A percentile compares a stretch with the other conserved stretches of the same genome.
Conservation (phyloP, 2,888 invertebrate species). For the Odontomyia ornata region DNA sequence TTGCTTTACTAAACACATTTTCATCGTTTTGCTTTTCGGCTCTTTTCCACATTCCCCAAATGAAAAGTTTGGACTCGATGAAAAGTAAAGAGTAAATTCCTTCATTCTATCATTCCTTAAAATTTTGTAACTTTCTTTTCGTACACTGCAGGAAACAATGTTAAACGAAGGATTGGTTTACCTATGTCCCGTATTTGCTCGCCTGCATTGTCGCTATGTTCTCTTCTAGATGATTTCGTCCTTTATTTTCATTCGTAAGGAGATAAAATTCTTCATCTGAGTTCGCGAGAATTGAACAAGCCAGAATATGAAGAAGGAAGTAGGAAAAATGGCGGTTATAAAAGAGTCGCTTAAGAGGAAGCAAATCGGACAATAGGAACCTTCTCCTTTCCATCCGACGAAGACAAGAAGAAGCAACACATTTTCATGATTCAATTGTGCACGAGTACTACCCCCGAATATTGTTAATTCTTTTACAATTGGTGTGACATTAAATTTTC, state of each 20-base stretch:
- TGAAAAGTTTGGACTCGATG: neutral
- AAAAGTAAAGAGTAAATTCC: neutral
- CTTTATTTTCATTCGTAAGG: neutral
- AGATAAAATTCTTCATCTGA: neutral
- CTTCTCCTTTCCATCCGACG: too few species aligned
- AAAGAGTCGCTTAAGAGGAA: too few species aligned
- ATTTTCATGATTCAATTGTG: constrained; percentile 20
- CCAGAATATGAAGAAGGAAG: neutral
- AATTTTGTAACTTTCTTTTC: neutral
- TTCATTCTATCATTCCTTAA: constrained; percentile 5
- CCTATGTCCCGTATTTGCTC: neutral
- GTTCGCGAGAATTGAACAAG: neutral
- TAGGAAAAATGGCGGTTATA: neutral
- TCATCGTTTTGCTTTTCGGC: constrained; percentile 31
- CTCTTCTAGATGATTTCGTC: neutral
- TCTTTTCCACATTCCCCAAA: neutral
- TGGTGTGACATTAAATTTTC: constrained; percentile 37
- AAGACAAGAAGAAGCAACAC: too few species aligned
- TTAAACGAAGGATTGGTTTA: too few species aligned
- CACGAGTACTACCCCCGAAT: constrained; percentile 10
- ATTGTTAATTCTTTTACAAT: constrained; percentile 35
- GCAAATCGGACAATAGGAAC: neutral
- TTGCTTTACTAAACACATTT: constrained; percentile 32
- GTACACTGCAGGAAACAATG: neutral
- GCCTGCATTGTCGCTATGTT: neutral